Percentiles rank a stretch among this genome's conserved stretches.
These are phyloP conservation scores for Chinchilla lanigera DNA, from an alignment of 2,113 vertebrate genomes.

Conservation along the genomic window DNA sequence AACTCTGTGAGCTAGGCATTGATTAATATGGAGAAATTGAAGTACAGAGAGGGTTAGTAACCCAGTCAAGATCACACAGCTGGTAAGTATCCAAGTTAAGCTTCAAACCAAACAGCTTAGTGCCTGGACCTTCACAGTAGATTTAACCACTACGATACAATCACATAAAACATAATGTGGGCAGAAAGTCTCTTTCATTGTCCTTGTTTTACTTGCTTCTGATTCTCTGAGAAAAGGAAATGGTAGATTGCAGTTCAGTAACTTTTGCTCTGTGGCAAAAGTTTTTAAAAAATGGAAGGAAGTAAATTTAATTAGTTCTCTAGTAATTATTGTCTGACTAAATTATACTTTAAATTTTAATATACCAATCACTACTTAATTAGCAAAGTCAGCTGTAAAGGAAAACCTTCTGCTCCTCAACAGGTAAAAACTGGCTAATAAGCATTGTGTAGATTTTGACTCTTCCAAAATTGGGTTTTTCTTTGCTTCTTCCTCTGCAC, in stretches of 20 bases:
- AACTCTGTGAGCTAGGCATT: background rate
- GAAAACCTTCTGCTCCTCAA: slow-evolving; percentile 1
- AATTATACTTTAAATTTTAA: slow-evolving; percentile 77
- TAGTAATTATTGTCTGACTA: slow-evolving; percentile 67
- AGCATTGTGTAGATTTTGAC: background rate
- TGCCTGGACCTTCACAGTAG: background rate
- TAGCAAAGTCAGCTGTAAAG: background rate
- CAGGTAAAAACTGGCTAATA: background rate
- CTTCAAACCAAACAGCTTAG: background rate
- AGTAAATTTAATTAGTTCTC: slow-evolving; percentile 67
- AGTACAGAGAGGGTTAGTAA: background rate
- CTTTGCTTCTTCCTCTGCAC: background rate
- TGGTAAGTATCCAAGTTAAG: background rate
- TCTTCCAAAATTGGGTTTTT: background rate
- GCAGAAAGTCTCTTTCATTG: background rate
- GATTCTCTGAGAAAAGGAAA: slow-evolving; percentile 27
- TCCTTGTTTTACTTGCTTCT: background rate
- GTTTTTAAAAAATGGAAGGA: slow-evolving; percentile 21
- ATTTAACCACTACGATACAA: background rate
- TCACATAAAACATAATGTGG: background rate
- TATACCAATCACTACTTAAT: slow-evolving; percentile 65
- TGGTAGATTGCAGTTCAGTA: background rate
- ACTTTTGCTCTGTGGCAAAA: slow-evolving; percentile 28
- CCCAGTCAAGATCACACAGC: background rate
- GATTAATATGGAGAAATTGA: background rate